Evolutionary conservation across 2,797 vertebrate genomes (phyloP).

Genomic region (Macropus fuliginosus): DNA sequence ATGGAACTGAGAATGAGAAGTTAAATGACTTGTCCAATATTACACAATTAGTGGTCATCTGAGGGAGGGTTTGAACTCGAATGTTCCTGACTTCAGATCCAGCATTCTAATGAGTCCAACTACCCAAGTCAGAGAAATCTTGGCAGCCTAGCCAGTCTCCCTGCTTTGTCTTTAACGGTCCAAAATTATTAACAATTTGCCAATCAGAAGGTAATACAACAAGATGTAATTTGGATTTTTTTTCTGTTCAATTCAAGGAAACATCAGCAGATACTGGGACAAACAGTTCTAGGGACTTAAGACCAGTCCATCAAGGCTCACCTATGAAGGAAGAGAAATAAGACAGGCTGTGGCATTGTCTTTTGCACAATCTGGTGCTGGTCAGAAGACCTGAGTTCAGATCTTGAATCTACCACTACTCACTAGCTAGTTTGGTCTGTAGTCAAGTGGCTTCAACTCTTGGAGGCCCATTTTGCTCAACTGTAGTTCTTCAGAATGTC

Average conservation of each 20-base stretch:
- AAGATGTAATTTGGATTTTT: background rate
- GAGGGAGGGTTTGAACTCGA: background rate
- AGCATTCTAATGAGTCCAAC: background rate
- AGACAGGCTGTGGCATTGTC: background rate
- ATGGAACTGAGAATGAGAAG: background rate
- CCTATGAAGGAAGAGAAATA: background rate
- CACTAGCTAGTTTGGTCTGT: background rate
- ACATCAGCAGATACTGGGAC: background rate
- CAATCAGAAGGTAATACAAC: background rate
- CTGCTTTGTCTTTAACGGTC: background rate
- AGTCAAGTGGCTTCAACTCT: background rate
- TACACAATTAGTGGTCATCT: background rate
- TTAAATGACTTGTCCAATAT: background rate
- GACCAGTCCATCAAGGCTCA: background rate
- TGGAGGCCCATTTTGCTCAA: background rate
- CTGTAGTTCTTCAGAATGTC: background rate
- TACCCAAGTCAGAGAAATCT: background rate
- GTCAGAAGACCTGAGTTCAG: background rate
- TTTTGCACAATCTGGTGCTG: background rate
- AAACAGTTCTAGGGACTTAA: background rate
- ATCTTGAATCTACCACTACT: background rate
- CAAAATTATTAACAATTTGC: background rate
- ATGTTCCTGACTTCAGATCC: background rate
- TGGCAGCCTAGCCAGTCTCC: background rate
- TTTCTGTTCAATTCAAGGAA: background rate